Evolutionary conservation across 1,140 invertebrate species (phyloP).

Genomic region (Ceratosolen solmsi): DNA sequence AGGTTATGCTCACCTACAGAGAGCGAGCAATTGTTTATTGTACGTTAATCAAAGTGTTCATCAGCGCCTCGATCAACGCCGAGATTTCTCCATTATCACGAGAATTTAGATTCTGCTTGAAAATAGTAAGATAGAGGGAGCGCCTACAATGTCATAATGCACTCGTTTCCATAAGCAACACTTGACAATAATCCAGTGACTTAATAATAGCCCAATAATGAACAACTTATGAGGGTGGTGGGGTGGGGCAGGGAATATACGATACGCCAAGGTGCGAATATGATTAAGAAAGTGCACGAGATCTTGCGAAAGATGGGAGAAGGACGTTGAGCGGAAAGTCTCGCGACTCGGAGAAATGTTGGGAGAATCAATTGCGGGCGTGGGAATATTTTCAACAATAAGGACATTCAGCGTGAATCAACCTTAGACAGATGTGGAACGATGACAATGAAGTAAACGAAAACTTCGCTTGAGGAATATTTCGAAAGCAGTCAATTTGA

Average conservation of each 20-base stretch:
- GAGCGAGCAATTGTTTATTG: neutral
- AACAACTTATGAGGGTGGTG: neutral
- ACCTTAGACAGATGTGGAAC: conserved; percentile 44
- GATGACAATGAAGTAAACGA: neutral
- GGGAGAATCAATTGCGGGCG: conserved; percentile 51
- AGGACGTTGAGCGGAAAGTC: neutral
- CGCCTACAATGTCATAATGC: no score
- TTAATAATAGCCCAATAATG: neutral
- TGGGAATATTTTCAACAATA: conserved; percentile 52
- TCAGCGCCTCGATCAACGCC: neutral
- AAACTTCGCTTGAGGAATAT: neutral
- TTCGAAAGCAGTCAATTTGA: neutral
- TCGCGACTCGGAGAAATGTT: neutral
- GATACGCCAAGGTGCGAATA: neutral
- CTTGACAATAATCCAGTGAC: neutral
- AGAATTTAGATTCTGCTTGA: neutral
- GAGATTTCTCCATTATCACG: neutral
- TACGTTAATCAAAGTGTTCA: neutral
- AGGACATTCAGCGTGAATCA: conserved; percentile 52
- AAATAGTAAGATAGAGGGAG: neutral
- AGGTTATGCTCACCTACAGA: neutral
- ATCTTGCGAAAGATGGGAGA: conserved; percentile 30
- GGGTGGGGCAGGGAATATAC: no score
- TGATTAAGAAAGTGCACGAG: conserved; percentile 33
- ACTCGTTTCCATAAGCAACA: no score